Base-by-base conservation (phyloP, 2,888 invertebrate genomes). In the Mystacides longicornis region DNA sequence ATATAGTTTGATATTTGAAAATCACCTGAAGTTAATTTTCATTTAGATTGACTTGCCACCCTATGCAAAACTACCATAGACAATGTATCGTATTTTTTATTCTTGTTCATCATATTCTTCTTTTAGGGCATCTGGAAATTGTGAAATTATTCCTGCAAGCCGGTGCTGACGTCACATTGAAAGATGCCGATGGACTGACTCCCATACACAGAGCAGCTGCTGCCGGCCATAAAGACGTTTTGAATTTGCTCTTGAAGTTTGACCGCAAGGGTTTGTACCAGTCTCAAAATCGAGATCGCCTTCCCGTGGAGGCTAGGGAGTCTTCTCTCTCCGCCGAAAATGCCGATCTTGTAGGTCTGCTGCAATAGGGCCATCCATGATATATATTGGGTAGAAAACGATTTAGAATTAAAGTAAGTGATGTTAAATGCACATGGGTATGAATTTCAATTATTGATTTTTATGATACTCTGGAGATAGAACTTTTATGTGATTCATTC, bases 101-200 rank as follows among this genome's bases (percentile, higher is more conserved):
- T n/a, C n/a, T n/a, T n/a, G n/a, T n/a, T n/a, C n/a, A n/a, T n/a
- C n/a, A n/a, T n/a, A n/a, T n/a, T n/a, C n/a, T n/a, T n/a, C n/a
- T n/a, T n/a, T n/a, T n/a, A 82, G 87, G 86, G 51, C 82, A 87
- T 69, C 60, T 71, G 43, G 72, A 80, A 48, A 78, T 90, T 60
- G 83, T 90, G 0, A 72, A 82, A 63, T 73, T 87, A 49, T 73
- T 94, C 50, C 69, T 89, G 22, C 68, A 77, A 19, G 72, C 73
- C 54, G 81, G 84, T 60, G 90, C 89, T 5, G 73, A 83, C 68
- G 67, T 81, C 3, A 69, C 75, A 60, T 65, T 83, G 21, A 77
- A 80, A 69, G 94, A 94, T 69, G 76, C 78, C 50, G 93, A 93
- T 73, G 90, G 90, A 0, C 85, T 86, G 69, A 90, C 86, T 27